phyloP scores from a whole-genome alignment of 2,888 invertebrate genomes.

The Lasioglossum villosulum region DNA sequence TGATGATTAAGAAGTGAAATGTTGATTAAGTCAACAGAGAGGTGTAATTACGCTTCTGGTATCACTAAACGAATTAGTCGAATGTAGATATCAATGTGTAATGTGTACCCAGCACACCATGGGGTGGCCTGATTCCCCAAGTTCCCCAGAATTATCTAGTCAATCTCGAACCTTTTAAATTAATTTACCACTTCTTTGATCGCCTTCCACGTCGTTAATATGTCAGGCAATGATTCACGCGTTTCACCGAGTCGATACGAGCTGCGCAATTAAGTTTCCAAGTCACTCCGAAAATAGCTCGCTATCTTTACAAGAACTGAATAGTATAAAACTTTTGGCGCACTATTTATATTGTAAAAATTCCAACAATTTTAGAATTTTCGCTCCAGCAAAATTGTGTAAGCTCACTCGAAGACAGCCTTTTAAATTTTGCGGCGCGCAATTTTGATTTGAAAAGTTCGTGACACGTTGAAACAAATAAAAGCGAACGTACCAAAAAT shows the following conservation, averaged over 20 bases:
- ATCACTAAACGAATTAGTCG: slow-evolving; percentile 43
- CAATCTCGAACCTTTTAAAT: slow-evolving; percentile 60
- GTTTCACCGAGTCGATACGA: background rate
- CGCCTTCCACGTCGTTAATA: slow-evolving; percentile 32
- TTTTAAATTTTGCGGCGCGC: no score
- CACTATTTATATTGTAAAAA: no score
- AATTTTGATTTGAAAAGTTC: no score
- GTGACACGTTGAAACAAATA: no score
- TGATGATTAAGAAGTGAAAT: background rate
- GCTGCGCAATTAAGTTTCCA: slow-evolving; percentile 37
- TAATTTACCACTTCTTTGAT: slow-evolving; percentile 52
- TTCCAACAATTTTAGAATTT: no score
- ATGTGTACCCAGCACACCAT: background rate
- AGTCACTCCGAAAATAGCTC: slow-evolving; percentile 4
- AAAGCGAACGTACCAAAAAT: background rate
- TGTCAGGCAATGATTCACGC: slow-evolving; percentile 44
- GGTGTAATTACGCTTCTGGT: slow-evolving; percentile 23
- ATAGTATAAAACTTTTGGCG: no score
- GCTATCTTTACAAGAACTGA: no score
- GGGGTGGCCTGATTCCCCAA: slow-evolving; percentile 59
- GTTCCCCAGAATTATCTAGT: slow-evolving; percentile 43
- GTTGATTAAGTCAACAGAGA: background rate
- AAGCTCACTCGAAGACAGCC: no score
- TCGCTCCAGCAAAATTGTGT: no score
- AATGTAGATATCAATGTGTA: slow-evolving; percentile 25